Percentiles rank a stretch among this genome's conserved stretches.
phyloP scores from a whole-genome alignment of 2,888 invertebrate species.

The Drosophila siamana region DNA sequence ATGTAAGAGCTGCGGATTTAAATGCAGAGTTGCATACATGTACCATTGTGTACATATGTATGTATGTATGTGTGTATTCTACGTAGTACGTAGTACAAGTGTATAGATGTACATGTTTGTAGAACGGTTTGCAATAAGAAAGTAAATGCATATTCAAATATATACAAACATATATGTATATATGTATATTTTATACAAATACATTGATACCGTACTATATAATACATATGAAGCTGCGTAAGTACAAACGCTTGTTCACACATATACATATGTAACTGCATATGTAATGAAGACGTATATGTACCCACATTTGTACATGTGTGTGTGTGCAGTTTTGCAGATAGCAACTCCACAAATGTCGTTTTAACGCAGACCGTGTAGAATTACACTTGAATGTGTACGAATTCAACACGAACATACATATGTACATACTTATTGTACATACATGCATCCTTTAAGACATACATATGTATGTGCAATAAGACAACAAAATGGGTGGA shows the following conservation, averaged over 20 bases:
- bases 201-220: no score
- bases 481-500: no score
- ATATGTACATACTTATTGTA: conserved; percentile 4
- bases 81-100: neutral
- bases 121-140: neutral
- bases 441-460: no score
- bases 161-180: neutral
- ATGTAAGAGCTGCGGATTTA: conserved; percentile 3
- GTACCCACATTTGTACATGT: conserved; percentile 3
- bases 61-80: conserved; percentile 14
- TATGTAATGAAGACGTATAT: no score
- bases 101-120: neutral
- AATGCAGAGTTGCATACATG: neutral
- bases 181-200: no score
- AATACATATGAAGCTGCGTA: no score
- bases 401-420: neutral
- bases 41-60: neutral
- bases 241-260: conserved; percentile 1
- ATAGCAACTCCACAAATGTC: conserved; percentile 2
- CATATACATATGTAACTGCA: conserved; percentile 7
- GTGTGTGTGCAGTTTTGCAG: neutral
- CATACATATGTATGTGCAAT: neutral
- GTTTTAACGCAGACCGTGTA: no score
- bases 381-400: neutral
- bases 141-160: conserved; percentile 18